These are phyloP conservation scores for Dasyurus viverrinus DNA, from an alignment of 2,113 vertebrate genomes.

Conservation along the genomic window DNA sequence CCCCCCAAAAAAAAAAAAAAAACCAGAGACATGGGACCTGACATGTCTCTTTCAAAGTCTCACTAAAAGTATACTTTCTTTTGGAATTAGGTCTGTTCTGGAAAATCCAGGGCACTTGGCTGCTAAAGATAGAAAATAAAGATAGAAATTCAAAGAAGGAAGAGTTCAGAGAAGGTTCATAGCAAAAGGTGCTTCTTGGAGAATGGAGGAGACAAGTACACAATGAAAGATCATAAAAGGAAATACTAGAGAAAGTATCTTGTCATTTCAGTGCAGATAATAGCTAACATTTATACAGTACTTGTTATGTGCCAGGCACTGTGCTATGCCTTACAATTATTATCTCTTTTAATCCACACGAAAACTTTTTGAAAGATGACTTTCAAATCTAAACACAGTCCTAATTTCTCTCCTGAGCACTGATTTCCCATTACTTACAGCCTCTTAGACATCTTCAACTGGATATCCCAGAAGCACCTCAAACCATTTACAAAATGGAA, in stretches of 20 bases:
- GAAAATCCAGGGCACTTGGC: not conserved
- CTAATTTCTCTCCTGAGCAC: not conserved
- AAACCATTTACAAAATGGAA: not conserved
- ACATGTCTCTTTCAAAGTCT: not conserved
- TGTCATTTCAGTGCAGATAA: not conserved
- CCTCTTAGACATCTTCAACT: not conserved
- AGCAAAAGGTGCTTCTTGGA: not conserved
- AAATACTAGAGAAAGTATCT: not conserved
- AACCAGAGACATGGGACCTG: not conserved
- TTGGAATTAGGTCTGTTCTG: not conserved
- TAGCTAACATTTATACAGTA: not conserved
- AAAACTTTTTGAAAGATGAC: not conserved
- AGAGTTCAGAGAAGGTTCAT: not conserved
- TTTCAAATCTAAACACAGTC: not conserved
- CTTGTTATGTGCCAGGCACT: not conserved
- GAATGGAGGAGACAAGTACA: not conserved
- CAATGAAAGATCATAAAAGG: not conserved
- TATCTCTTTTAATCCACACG: not conserved
- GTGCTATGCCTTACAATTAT: not conserved
- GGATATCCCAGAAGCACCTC: not conserved
- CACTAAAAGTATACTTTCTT: not conserved
- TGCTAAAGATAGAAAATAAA: constrained; percentile 2
- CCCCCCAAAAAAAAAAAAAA: no score
- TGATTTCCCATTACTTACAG: not conserved
- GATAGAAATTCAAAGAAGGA: not conserved